Evolutionary conservation across 2,888 invertebrate species (phyloP).

Genomic region (Operophtera brumata): DNA sequence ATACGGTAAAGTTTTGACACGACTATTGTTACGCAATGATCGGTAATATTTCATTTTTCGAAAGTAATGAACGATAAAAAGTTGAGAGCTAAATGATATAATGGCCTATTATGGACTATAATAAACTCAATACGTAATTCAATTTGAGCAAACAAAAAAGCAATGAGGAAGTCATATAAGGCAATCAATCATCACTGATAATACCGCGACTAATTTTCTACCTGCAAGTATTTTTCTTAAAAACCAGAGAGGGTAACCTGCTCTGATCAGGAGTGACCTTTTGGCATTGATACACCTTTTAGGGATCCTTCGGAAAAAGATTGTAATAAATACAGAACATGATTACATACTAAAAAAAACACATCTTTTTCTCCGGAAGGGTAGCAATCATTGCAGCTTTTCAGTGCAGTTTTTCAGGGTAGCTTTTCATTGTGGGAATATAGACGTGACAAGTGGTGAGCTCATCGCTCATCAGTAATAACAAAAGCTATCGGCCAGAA

Average conservation of each 20-base stretch:
- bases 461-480: too few relatives aligned
- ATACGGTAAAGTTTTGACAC: too few relatives aligned
- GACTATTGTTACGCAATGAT: slow-evolving; percentile 3
- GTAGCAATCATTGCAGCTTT: too few relatives aligned
- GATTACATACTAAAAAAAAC: too few relatives aligned
- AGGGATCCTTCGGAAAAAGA: background rate
- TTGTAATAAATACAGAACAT: too few relatives aligned
- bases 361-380: too few relatives aligned
- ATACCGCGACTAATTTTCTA: slow-evolving; percentile 30
- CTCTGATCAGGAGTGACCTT: slow-evolving; percentile 8
- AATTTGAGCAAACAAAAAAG: slow-evolving; percentile 31
- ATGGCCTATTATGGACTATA: slow-evolving; percentile 13
- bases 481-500: too few relatives aligned
- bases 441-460: too few relatives aligned
- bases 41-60: slow-evolving; percentile 3
- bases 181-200: slow-evolving; percentile 30
- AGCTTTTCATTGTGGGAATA: too few relatives aligned
- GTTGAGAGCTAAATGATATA: slow-evolving; percentile 19
- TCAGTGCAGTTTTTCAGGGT: too few relatives aligned
- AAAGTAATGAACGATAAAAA: slow-evolving; percentile 9
- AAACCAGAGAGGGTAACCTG: background rate
- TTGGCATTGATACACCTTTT: slow-evolving; percentile 4
- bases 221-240: slow-evolving; percentile 11
- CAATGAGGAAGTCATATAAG: slow-evolving; percentile 32
- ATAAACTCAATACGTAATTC: slow-evolving; percentile 25